Evolutionary conservation across 2,888 invertebrate genomes (phyloP), one percentile per base, ranked within the genome.

Genomic region (Aphidius colemani): DNA sequence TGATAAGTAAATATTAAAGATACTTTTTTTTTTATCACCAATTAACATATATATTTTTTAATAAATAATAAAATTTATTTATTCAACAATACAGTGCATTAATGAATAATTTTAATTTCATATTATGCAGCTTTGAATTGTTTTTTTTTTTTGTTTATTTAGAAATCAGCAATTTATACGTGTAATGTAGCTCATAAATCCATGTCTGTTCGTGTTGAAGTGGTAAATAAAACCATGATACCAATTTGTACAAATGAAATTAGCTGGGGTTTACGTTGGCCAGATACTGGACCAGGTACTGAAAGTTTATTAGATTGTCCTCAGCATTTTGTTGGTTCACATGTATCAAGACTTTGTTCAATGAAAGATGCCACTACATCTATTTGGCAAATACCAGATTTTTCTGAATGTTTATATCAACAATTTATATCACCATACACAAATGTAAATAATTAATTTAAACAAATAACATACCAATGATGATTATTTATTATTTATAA

Each of bases 81-180:
- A 61, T 13, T 62, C 44, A 13, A 56, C 5, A 13, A 49, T n/a
- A 13, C 13, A 18, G 2, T 18, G 2, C 13, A 18, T 18, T 18
- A 1, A 18, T 18, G 1, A 11, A 41, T 11, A 39, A 43, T 48
- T 10, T 57, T 50, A 48, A 18, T 18, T 18, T 44, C 7, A 40
- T 9, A 44, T 30, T 10, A 55, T 51, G 39, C 40, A 30, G 59
- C 39, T 55, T 56, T 8, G n/a, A 11, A 11, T n/a, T 45, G 49
- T 60, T 57, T 50, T 46, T 48, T 63, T 56, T 50, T 59, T 61
- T 8, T n/a, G 13, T 18, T 58, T 5, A 80, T 83, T 46, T 80
- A 92, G 90, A 92, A 90, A 87, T 91, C 92, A 0, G 88, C 89
- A 0, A 89, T 89, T 71, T 94, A 91, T 75, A 88, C 90, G 0